Evolutionary conservation across 2,113 vertebrate genomes (phyloP).

Genomic region (Microtus montanus): DNA sequence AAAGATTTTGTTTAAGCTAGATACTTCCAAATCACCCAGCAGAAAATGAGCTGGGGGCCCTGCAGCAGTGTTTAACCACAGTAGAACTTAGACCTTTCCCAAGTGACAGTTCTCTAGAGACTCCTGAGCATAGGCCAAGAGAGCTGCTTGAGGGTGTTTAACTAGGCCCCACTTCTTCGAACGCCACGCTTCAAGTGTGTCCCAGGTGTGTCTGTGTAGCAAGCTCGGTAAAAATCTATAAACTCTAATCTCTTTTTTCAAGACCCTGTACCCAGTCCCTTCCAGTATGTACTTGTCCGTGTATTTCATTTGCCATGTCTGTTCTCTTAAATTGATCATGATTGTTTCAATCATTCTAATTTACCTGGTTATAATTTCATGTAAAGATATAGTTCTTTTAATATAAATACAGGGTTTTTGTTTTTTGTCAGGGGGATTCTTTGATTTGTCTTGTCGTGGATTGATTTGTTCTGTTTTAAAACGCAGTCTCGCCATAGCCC

Average conservation of each 20-base stretch:
- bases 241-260: slow-evolving; percentile 13
- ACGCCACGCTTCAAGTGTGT: not conserved
- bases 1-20: slow-evolving; percentile 26
- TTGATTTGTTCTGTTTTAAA: not conserved
- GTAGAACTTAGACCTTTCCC: slow-evolving; percentile 25
- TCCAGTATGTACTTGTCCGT: not conserved
- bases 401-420: not conserved
- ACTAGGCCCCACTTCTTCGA: not conserved
- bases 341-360: slow-evolving; percentile 33
- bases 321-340: not conserved
- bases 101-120: not conserved
- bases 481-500: not conserved
- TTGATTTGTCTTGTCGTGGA: not conserved
- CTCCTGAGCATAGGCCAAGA: not conserved
- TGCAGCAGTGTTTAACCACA: slow-evolving; percentile 21
- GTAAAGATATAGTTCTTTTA: not conserved
- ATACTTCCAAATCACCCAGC: slow-evolving; percentile 13
- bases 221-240: not conserved
- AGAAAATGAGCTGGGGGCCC: not conserved
- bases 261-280: not conserved
- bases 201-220: not conserved
- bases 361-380: slow-evolving; percentile 38
- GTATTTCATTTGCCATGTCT: not conserved
- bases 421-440: not conserved
- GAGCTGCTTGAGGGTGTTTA: not conserved